A percentile compares a stretch with the other conserved stretches of the same genome.
Evolutionary conservation across 2,113 vertebrate species (phyloP).

Genomic region (Gnathonemus longibarbis): DNA sequence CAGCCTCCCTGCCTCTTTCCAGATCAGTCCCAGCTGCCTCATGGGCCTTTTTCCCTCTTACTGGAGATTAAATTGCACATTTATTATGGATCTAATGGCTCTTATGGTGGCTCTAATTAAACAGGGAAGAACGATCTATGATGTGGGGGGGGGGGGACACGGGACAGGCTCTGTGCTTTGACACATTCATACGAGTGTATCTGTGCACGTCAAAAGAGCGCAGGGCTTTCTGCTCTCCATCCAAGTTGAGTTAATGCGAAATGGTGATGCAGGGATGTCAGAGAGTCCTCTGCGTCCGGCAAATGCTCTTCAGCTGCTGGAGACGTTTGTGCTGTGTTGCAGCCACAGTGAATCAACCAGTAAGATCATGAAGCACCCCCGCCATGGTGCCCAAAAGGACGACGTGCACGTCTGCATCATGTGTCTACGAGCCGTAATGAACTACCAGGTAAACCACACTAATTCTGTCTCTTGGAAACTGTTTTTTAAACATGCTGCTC

Average conservation of each 20-base stretch:
- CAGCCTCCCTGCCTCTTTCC: not conserved
- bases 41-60: not conserved
- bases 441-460: constrained; percentile 80
- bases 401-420: constrained; percentile 97
- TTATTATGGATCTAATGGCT: not conserved
- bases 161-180: not conserved
- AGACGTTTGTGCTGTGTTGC: constrained; percentile 41
- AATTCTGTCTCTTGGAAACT: not conserved
- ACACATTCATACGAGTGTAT: not conserved
- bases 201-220: not conserved
- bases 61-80: not conserved
- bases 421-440: constrained; percentile 95
- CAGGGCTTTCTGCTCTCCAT: not conserved
- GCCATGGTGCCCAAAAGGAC: constrained; percentile 93
- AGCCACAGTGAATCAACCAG: constrained; percentile 78
- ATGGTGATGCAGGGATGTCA: not conserved
- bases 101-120: not conserved
- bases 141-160: not conserved
- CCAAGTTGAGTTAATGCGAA: not conserved
- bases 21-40: not conserved
- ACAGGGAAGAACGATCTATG: not conserved
- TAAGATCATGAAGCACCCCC: constrained; percentile 88
- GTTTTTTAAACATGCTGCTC: not conserved
- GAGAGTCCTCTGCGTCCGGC: not conserved
- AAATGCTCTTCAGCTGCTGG: not conserved